Percentiles rank a stretch among this genome's conserved stretches.
Conservation (phyloP, 2,113 vertebrate genomes). For the Montifringilla adamsi region DNA sequence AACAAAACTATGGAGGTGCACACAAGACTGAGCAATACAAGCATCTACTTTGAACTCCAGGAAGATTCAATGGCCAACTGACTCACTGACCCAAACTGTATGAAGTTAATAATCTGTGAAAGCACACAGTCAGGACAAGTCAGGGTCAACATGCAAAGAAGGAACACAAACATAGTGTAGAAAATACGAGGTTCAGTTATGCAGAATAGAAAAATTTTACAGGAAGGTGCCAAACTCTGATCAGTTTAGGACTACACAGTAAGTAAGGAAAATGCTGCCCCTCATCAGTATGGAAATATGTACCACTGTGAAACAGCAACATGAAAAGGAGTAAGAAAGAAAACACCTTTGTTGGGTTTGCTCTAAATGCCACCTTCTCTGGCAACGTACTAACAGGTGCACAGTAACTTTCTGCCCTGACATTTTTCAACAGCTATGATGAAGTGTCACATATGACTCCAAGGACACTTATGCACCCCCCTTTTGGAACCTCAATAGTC, state of each 20-base stretch:
- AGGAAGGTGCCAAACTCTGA: background rate
- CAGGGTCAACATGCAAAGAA: background rate
- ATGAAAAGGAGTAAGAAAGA: background rate
- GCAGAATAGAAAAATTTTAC: background rate
- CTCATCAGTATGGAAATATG: background rate
- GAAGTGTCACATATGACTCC: background rate
- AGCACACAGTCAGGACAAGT: background rate
- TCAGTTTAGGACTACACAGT: background rate
- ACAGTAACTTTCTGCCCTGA: background rate
- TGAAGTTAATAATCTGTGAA: background rate
- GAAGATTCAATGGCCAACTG: background rate
- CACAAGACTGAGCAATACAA: background rate
- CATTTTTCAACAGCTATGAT: background rate
- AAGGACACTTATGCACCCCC: background rate
- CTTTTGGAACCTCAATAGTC: background rate
- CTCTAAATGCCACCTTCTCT: background rate
- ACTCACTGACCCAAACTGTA: background rate
- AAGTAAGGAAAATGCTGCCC: background rate
- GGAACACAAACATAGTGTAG: background rate
- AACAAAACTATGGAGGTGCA: background rate
- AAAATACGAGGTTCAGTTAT: background rate
- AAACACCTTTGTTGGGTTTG: background rate
- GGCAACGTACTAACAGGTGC: background rate
- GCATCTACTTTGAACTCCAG: background rate
- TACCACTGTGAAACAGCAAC: background rate